Percentiles rank a stretch among this genome's conserved stretches.
Conservation (phyloP, 1,140 invertebrate species). For the Thereuonema tuberculata region DNA sequence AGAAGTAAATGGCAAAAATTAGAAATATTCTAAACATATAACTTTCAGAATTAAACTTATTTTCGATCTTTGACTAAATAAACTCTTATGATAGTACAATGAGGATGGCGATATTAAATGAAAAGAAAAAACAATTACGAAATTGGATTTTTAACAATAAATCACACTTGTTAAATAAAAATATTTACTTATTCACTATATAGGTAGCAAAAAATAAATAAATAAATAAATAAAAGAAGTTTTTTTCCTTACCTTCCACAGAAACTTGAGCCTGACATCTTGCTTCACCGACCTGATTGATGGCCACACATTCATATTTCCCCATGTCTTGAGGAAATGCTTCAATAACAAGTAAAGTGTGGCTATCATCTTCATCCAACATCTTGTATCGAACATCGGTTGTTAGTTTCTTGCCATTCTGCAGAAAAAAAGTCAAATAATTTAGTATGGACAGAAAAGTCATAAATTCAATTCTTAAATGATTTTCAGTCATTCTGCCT, state of each 20-base stretch:
- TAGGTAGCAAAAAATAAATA: not conserved
- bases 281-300: conserved; percentile 59
- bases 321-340: conserved; percentile 69
- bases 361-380: conserved; percentile 66
- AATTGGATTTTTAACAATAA: not conserved
- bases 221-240: too few relatives aligned
- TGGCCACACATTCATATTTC: conserved; percentile 82
- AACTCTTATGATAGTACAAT: too few relatives aligned
- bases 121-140: not conserved
- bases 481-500: too few relatives aligned
- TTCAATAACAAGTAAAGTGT: conserved; percentile 73
- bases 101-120: not conserved
- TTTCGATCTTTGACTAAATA: too few relatives aligned
- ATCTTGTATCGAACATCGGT: conserved; percentile 78
- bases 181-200: not conserved
- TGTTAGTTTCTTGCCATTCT: conserved; percentile 75
- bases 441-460: too few relatives aligned
- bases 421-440: conserved; percentile 16
- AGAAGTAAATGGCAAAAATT: conserved; percentile 26
- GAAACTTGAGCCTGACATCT: conserved; percentile 72
- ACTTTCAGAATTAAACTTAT: too few relatives aligned
- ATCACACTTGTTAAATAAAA: too few relatives aligned
- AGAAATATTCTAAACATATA: too few relatives aligned
- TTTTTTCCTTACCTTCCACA: conserved; percentile 43
- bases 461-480: too few relatives aligned